Percentiles rank a stretch among this genome's conserved stretches.
These are phyloP conservation scores for Drosophila carrolli DNA, from an alignment of 1,140 invertebrate genomes.

Conservation along the genomic window DNA sequence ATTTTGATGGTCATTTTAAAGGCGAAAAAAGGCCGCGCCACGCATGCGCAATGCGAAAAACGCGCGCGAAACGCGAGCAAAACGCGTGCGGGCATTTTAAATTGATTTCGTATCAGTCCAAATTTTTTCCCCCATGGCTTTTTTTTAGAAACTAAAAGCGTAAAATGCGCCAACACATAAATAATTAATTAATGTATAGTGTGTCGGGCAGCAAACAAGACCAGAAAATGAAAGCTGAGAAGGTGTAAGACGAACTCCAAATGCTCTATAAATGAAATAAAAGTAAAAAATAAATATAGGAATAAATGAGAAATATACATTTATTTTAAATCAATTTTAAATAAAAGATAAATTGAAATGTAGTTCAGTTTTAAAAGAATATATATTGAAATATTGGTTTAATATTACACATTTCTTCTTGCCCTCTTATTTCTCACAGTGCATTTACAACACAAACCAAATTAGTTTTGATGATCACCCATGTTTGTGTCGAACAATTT, in stretches of 20 bases:
- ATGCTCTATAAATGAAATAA: not conserved
- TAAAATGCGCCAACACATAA: slow-evolving; percentile 64
- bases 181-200: slow-evolving; percentile 60
- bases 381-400: too few species aligned
- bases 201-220: not conserved
- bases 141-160: slow-evolving; percentile 68
- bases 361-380: too few species aligned
- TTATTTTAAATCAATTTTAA: too few species aligned
- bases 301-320: too few species aligned
- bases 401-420: too few species aligned
- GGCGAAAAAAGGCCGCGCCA: slow-evolving; percentile 34
- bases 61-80: slow-evolving; percentile 54
- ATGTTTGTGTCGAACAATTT: not conserved
- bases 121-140: slow-evolving; percentile 1
- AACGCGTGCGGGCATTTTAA: slow-evolving; percentile 54
- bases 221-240: slow-evolving; percentile 2
- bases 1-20: slow-evolving; percentile 65
- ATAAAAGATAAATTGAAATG: too few species aligned
- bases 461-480: not conserved
- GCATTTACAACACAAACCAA: not conserved
- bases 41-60: slow-evolving; percentile 68
- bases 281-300: too few species aligned
- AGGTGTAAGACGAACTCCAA: not conserved
- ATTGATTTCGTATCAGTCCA: slow-evolving; percentile 16
- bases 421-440: not conserved